Conservation (phyloP, 2,113 vertebrate species). For the Poecile atricapillus region DNA sequence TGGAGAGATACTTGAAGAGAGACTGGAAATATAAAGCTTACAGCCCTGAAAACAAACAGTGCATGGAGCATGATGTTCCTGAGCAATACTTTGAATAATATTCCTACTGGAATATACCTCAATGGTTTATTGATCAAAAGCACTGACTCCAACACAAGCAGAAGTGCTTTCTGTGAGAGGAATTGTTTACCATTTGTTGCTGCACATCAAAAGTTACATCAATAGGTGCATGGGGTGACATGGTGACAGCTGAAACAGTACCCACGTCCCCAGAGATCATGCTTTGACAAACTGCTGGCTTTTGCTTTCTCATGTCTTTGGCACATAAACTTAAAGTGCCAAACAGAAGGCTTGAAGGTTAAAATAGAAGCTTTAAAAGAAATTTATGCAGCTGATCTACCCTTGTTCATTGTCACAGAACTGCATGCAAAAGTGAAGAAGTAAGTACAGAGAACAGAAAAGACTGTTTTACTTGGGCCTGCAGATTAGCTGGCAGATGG, state of each 20-base stretch:
- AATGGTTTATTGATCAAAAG: conserved; percentile 39
- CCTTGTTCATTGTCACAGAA: not conserved
- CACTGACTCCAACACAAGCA: not conserved
- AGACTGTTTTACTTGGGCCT: not conserved
- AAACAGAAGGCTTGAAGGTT: conserved; percentile 14
- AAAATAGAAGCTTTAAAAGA: not conserved
- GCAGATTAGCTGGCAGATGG: conserved; percentile 22
- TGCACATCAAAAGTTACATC: conserved; percentile 17
- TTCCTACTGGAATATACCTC: not conserved
- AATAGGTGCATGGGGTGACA: not conserved
- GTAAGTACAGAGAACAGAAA: not conserved
- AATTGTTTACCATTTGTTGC: conserved; percentile 50
- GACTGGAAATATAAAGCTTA: not conserved
- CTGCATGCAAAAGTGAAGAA: not conserved
- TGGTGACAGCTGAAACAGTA: conserved; percentile 19
- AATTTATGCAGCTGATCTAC: not conserved
- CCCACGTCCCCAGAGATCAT: not conserved
- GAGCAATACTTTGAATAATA: not conserved
- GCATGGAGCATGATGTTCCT: not conserved
- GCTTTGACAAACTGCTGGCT: conserved; percentile 50
- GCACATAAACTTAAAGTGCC: not conserved
- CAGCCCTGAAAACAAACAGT: not conserved
- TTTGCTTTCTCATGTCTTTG: conserved; percentile 23
- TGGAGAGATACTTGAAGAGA: not conserved
- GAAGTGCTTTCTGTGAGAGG: not conserved